Percentiles rank a stretch among this genome's conserved stretches.
These are phyloP conservation scores for Tautogolabrus adspersus DNA, from an alignment of 2,113 vertebrate genomes.

Conservation along the genomic window DNA sequence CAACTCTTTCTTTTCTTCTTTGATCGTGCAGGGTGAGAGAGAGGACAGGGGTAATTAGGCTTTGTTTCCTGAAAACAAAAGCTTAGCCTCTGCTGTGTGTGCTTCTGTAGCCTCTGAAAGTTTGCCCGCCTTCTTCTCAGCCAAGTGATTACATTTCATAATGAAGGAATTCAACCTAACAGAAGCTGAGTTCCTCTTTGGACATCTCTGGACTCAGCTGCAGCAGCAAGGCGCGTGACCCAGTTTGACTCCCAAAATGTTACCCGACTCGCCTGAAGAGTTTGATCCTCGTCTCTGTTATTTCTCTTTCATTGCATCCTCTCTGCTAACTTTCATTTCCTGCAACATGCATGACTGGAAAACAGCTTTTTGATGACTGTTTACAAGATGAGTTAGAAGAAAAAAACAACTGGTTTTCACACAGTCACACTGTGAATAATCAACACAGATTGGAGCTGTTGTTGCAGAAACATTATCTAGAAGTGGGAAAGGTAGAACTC, in stretches of 20 bases:
- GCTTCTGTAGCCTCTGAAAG: background rate
- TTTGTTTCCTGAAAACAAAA: conserved; percentile 68
- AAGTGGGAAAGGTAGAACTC: background rate
- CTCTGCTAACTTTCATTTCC: background rate
- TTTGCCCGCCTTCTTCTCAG: conserved; percentile 1
- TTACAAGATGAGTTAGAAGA: background rate
- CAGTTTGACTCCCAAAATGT: conserved; percentile 28
- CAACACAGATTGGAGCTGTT: conserved; percentile 4
- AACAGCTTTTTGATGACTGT: background rate
- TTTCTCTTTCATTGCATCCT: background rate
- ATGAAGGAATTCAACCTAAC: conserved; percentile 15
- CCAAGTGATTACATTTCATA: conserved; percentile 20
- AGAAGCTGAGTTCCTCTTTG: conserved; percentile 15
- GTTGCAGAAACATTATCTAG: background rate
- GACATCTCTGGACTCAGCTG: conserved; percentile 15
- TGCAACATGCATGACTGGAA: background rate
- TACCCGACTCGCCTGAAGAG: background rate
- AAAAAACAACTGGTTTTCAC: background rate
- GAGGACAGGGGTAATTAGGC: conserved; percentile 52
- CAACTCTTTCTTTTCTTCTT: conserved; percentile 30
- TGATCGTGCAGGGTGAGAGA: conserved; percentile 39
- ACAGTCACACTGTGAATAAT: background rate
- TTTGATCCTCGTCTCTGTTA: background rate
- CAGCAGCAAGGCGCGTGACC: conserved; percentile 24
- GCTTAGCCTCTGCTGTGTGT: background rate